phyloP scores from a whole-genome alignment of 2,888 invertebrate species.

The Electrophaes corylata region DNA sequence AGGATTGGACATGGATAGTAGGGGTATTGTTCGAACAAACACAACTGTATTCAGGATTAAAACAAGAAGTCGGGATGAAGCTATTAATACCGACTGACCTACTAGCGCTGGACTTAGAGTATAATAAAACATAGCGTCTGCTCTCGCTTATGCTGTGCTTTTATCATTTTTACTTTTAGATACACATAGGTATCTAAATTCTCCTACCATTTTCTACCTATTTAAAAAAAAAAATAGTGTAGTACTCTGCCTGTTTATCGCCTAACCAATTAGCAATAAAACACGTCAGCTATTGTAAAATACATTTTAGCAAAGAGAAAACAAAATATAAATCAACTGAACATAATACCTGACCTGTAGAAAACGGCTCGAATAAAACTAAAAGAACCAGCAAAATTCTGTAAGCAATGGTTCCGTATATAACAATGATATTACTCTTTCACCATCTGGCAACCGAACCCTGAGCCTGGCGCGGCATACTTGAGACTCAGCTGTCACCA shows the following conservation, averaged over 20 bases:
- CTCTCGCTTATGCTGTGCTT: conserved; percentile 13
- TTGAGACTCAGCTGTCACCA: conserved; percentile 32
- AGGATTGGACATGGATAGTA: not conserved
- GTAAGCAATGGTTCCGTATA: conserved; percentile 6
- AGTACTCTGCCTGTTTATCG: too few species aligned
- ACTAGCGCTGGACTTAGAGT: conserved; percentile 19
- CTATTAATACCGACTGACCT: conserved; percentile 22
- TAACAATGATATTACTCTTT: conserved; percentile 14
- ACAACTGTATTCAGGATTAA: conserved; percentile 7
- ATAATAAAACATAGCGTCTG: conserved; percentile 10
- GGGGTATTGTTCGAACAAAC: conserved; percentile 12
- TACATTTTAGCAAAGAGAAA: not conserved
- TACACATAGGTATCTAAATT: not conserved
- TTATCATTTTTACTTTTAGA: conserved; percentile 11
- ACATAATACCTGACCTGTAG: not conserved
- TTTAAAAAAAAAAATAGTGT: too few species aligned
- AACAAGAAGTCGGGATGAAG: conserved; percentile 14
- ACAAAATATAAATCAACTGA: not conserved
- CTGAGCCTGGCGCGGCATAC: conserved; percentile 15
- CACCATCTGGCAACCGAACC: conserved; percentile 20
- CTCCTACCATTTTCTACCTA: not conserved
- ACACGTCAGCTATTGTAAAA: not conserved
- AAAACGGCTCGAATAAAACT: conserved; percentile 3
- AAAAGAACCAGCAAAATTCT: conserved; percentile 9
- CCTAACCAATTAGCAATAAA: not conserved